Conservation (phyloP, 2,888 invertebrate species). For the Rhyacophila evoluta region DNA sequence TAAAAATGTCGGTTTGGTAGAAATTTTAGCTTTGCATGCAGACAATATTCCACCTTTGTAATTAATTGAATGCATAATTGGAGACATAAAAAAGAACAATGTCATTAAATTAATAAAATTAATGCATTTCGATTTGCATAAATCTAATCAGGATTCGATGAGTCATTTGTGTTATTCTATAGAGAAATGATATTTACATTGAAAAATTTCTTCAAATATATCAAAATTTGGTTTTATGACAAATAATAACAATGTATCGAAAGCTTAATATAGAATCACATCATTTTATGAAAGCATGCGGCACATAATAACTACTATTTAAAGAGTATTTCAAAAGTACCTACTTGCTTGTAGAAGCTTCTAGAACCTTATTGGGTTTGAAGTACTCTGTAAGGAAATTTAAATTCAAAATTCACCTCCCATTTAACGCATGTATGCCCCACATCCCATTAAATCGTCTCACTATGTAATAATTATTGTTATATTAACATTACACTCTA, state of each 20-base stretch:
- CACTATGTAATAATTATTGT: conserved; percentile 35
- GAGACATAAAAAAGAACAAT: too few relatives aligned
- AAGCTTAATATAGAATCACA: not conserved
- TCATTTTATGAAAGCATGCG: not conserved
- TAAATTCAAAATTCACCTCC: not conserved
- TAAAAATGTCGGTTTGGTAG: too few relatives aligned
- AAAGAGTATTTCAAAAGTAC: conserved; percentile 30
- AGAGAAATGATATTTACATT: too few relatives aligned
- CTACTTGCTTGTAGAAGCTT: conserved; percentile 49
- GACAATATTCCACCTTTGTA: too few relatives aligned
- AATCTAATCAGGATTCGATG: too few relatives aligned
- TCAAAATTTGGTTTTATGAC: too few relatives aligned
- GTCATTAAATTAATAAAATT: too few relatives aligned
- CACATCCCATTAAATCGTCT: conserved; percentile 37
- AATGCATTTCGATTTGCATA: too few relatives aligned
- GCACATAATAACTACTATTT: not conserved
- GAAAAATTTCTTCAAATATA: too few relatives aligned
- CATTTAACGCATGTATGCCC: not conserved
- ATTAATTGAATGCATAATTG: too few relatives aligned
- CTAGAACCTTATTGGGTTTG: conserved; percentile 47
- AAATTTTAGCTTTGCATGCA: too few relatives aligned
- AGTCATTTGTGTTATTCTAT: too few relatives aligned
- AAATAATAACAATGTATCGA: not conserved
- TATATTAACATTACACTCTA: conserved; percentile 31
- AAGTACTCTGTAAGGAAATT: conserved; percentile 23